Evolutionary conservation across 2,797 vertebrate genomes (phyloP).

Genomic region (Cuniculus paca): DNA sequence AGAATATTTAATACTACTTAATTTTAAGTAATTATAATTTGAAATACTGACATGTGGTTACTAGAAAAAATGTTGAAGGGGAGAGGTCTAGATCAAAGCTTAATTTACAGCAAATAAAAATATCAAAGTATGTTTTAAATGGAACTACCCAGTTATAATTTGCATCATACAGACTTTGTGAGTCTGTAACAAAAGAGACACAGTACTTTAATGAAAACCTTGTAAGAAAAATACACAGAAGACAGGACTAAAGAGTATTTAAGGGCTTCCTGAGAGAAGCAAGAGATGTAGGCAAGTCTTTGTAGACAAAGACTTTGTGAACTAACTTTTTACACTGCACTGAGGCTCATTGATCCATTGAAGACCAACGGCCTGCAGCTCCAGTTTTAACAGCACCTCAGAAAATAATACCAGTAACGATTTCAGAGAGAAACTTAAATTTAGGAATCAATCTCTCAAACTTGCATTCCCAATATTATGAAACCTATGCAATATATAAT

Average conservation of each 20-base stretch:
- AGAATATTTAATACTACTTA: background rate
- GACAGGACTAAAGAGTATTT: background rate
- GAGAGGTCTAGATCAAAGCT: background rate
- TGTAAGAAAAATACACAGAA: background rate
- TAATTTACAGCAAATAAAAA: background rate
- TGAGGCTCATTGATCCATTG: background rate
- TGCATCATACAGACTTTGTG: background rate
- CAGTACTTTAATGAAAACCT: background rate
- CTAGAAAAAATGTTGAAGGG: background rate
- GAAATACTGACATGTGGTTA: background rate
- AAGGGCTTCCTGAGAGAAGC: background rate
- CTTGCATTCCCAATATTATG: background rate
- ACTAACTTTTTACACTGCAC: no score
- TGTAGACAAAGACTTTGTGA: no score
- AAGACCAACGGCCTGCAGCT: background rate
- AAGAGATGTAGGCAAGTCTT: background rate
- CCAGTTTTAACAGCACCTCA: background rate
- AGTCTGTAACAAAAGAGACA: background rate
- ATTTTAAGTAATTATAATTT: background rate
- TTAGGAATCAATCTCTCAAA: background rate
- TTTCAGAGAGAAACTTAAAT: background rate
- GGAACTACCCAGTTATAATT: background rate
- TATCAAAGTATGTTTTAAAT: background rate
- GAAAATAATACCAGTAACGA: no score
- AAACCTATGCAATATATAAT: background rate